These are phyloP conservation scores for Pungitius pungitius DNA, from an alignment of 2,113 vertebrate species.

Conservation along the genomic window DNA sequence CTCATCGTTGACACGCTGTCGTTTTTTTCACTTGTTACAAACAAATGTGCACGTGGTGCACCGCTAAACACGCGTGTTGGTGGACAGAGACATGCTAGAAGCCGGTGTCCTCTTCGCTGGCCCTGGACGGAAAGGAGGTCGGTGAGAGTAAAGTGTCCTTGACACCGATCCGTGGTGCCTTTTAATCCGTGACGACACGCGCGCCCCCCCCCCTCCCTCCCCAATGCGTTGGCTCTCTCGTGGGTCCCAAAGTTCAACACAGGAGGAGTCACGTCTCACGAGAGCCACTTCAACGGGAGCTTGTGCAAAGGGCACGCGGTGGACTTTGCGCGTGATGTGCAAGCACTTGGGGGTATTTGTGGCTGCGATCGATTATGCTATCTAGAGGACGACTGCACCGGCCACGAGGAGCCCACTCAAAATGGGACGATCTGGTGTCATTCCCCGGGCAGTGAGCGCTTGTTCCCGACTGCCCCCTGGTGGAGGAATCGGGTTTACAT, in stretches of 20 bases:
- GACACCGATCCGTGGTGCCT: constrained; percentile 9
- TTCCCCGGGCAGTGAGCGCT: background rate
- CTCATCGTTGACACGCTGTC: constrained; percentile 71
- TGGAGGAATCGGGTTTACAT: constrained; percentile 8
- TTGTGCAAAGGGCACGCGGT: background rate
- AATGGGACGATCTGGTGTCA: background rate
- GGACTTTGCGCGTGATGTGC: constrained; percentile 1
- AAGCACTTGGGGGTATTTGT: background rate
- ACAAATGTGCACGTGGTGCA: background rate
- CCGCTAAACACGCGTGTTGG: constrained; percentile 27
- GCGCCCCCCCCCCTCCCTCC: background rate
- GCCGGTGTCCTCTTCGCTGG: background rate
- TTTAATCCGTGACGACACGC: constrained; percentile 56
- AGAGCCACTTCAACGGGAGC: constrained; percentile 27
- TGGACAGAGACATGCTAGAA: constrained; percentile 42
- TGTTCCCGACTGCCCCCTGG: constrained; percentile 51
- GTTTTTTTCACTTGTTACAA: background rate
- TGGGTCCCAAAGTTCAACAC: constrained; percentile 71
- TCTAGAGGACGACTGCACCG: background rate
- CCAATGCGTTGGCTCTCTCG: constrained; percentile 20
- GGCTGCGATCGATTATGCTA: background rate
- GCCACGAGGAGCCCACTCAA: background rate
- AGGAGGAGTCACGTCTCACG: background rate
- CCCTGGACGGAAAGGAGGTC: background rate
- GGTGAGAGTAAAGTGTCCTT: constrained; percentile 50